A percentile compares a stretch with the other conserved stretches of the same genome.
Evolutionary conservation across 2,113 vertebrate genomes (phyloP).

Genomic region (Lepus europaeus): DNA sequence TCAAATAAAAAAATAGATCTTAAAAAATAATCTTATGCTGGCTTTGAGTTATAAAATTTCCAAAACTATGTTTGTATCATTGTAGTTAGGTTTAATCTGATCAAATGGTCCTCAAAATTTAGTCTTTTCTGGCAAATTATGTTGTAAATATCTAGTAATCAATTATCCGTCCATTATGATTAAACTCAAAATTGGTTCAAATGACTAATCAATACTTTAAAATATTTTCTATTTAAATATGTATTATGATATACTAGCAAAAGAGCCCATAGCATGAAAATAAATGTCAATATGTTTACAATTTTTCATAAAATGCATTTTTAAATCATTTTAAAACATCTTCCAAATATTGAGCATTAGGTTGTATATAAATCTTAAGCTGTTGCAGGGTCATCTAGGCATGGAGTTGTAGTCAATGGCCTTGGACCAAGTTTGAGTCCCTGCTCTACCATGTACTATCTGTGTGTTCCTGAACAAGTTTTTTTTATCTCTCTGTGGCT

Average conservation of each 20-base stretch:
- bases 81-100: not conserved
- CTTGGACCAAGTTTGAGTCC: not conserved
- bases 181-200: constrained; percentile 4
- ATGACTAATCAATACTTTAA: not conserved
- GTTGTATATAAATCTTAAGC: not conserved
- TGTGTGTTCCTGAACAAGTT: not conserved
- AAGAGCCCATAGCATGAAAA: not conserved
- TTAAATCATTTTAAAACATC: constrained; percentile 9
- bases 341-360: not conserved
- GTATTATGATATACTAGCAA: not conserved
- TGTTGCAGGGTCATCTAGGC: not conserved
- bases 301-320: not conserved
- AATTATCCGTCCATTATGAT: not conserved
- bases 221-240: not conserved
- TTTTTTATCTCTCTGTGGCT: not conserved
- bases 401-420: not conserved
- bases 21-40: not conserved
- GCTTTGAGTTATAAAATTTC: not conserved
- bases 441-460: not conserved
- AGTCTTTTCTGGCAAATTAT: constrained; percentile 17
- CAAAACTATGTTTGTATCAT: not conserved
- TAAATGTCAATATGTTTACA: not conserved
- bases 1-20: no score
- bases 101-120: not conserved
- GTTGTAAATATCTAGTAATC: not conserved